phyloP scores from a whole-genome alignment of 1,140 invertebrate genomes.

The Proales similis region DNA sequence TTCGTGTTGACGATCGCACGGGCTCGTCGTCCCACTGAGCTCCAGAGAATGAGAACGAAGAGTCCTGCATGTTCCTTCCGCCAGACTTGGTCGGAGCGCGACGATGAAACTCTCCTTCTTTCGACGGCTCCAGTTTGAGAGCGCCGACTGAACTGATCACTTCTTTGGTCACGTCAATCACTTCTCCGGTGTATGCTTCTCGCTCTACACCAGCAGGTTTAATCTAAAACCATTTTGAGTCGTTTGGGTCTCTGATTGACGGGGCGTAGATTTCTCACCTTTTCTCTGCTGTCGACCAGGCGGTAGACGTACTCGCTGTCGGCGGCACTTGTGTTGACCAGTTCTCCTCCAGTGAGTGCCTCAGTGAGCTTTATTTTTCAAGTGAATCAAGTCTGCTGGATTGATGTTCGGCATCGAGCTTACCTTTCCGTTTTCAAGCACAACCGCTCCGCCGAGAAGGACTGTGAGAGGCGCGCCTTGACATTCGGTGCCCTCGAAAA shows the following conservation, averaged over 20 bases:
- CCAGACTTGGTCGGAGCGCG: conserved; percentile 39
- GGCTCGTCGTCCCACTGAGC: conserved; percentile 55
- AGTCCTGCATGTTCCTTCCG: conserved; percentile 76
- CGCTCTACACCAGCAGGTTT: conserved; percentile 48
- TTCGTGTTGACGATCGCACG: conserved; percentile 48
- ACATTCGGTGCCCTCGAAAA: conserved; percentile 71
- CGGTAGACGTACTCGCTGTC: conserved; percentile 60
- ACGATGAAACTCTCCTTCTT: conserved; percentile 41
- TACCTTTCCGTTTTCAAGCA: conserved; percentile 53
- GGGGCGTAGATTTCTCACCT: conserved; percentile 58
- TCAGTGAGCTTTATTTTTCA: too few species aligned
- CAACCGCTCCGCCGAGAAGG: conserved; percentile 38
- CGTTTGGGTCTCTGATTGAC: too few species aligned
- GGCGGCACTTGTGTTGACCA: too few species aligned
- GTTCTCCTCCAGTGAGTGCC: too few species aligned
- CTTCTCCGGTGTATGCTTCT: conserved; percentile 49
- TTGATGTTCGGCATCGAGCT: conserved; percentile 70
- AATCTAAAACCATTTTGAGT: too few species aligned
- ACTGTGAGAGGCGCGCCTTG: conserved; percentile 38
- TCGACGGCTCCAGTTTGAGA: too few species aligned
- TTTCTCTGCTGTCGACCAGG: conserved; percentile 64
- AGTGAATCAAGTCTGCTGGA: too few species aligned
- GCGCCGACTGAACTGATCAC: too few species aligned
- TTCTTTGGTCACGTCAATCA: conserved; percentile 40
- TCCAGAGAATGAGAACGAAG: conserved; percentile 73